Evolutionary conservation across 2,113 vertebrate genomes (phyloP).

Genomic region (Nettapus auritus): DNA sequence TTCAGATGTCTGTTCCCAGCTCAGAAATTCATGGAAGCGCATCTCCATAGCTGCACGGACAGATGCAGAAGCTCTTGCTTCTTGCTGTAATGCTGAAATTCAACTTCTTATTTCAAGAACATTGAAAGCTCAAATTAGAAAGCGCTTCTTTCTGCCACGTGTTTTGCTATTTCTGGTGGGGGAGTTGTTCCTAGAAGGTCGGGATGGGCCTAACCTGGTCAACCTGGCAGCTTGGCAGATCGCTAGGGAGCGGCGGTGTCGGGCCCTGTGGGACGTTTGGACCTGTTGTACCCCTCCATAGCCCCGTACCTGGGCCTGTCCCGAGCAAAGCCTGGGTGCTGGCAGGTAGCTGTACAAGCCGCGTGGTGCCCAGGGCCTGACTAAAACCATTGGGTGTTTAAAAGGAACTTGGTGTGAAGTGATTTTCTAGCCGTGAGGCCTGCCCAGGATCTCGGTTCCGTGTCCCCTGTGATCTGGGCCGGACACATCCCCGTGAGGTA

Average conservation of each 20-base stretch:
- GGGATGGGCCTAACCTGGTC: not conserved
- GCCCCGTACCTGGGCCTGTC: not conserved
- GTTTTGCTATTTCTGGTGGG: no score
- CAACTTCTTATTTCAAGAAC: not conserved
- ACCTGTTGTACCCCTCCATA: accelerated
- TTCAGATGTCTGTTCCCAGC: not conserved
- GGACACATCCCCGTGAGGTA: accelerated
- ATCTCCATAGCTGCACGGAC: accelerated
- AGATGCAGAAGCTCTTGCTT: not conserved
- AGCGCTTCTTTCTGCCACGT: not conserved
- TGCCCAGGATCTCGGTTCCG: not conserved
- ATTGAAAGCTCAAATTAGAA: not conserved
- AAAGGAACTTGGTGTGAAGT: not conserved
- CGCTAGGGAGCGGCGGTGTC: accelerated
- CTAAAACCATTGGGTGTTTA: not conserved
- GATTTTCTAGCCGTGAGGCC: no score
- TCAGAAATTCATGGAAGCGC: not conserved
- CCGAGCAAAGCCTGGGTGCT: accelerated
- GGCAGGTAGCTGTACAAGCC: accelerated
- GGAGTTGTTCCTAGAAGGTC: not conserved
- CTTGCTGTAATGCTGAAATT: not conserved
- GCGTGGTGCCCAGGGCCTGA: accelerated
- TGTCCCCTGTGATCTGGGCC: no score
- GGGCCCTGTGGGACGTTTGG: not conserved
- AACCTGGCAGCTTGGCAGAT: accelerated